Conservation (phyloP, 2,888 invertebrate genomes). For the Drosophila conformis region DNA sequence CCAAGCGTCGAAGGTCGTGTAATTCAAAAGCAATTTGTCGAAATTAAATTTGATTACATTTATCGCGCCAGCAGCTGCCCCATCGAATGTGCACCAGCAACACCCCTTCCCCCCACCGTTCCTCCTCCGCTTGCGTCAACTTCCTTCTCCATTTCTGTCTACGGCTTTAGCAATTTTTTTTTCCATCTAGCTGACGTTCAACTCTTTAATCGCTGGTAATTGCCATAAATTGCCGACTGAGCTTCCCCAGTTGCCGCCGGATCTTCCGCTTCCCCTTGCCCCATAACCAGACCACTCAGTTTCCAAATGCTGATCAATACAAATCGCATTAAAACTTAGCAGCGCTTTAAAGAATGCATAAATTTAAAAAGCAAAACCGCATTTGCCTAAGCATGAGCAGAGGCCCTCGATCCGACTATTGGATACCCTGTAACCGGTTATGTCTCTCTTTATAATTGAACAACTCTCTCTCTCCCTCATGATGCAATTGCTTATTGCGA, state of each 20-base stretch:
- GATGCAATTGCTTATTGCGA: too few relatives aligned
- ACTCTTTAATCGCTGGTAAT: slow-evolving; percentile 64
- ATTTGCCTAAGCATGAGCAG: neutral
- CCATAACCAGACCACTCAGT: neutral
- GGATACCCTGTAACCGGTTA: neutral
- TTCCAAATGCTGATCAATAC: slow-evolving; percentile 43
- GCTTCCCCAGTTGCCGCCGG: neutral
- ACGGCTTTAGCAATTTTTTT: slow-evolving; percentile 35
- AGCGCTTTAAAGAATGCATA: slow-evolving; percentile 8
- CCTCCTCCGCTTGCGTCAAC: neutral
- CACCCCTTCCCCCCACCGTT: neutral
- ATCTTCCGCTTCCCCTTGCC: neutral
- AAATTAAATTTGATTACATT: slow-evolving; percentile 80
- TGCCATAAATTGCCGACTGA: slow-evolving; percentile 57
- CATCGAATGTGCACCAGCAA: slow-evolving; percentile 7
- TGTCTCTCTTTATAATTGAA: too few relatives aligned
- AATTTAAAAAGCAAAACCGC: neutral
- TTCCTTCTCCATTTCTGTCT: slow-evolving; percentile 7
- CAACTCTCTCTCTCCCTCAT: too few relatives aligned
- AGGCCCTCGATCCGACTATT: neutral
- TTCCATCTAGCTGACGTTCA: slow-evolving; percentile 20
- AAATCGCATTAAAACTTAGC: slow-evolving; percentile 24
- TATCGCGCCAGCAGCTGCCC: slow-evolving; percentile 68
- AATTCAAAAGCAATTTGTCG: slow-evolving; percentile 80
- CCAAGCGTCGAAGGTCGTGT: slow-evolving; percentile 71